Evolutionary conservation across 2,797 vertebrate species (phyloP).

Genomic region (Microctenopoma stevenorrisi): DNA sequence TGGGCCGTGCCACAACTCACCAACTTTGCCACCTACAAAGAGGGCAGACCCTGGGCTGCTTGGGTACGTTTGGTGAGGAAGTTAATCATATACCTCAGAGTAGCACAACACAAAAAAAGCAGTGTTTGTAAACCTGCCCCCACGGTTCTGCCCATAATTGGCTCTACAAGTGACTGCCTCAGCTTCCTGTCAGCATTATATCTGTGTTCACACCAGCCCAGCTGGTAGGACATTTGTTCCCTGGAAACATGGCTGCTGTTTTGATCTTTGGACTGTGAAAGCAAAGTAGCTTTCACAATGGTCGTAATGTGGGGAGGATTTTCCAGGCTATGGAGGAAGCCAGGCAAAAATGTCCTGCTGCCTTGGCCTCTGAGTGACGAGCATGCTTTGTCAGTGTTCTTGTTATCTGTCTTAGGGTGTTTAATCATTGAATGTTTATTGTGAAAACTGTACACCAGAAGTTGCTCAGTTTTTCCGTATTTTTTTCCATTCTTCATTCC

Average conservation of each 20-base stretch:
- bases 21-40: slow-evolving; percentile 77
- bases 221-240: slow-evolving; percentile 83
- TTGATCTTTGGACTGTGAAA: slow-evolving; percentile 89
- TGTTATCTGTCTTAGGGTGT: slow-evolving; percentile 45
- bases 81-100: slow-evolving; percentile 86
- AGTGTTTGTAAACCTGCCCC: slow-evolving; percentile 84
- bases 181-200: slow-evolving; percentile 87
- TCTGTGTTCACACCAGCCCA: slow-evolving; percentile 82
- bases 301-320: slow-evolving; percentile 79
- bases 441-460: slow-evolving; percentile 22
- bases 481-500: not conserved
- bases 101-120: slow-evolving; percentile 81
- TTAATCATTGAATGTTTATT: slow-evolving; percentile 34
- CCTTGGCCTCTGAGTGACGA: slow-evolving; percentile 47
- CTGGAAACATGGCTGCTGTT: slow-evolving; percentile 83
- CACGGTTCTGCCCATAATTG: slow-evolving; percentile 80
- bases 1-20: slow-evolving; percentile 64
- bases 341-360: slow-evolving; percentile 69
- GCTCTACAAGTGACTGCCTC: slow-evolving; percentile 85
- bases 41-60: slow-evolving; percentile 76
- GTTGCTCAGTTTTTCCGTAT: not conserved
- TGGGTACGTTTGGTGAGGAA: slow-evolving; percentile 78
- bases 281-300: slow-evolving; percentile 80
- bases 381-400: slow-evolving; percentile 36
- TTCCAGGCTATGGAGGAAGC: slow-evolving; percentile 72